Evolutionary conservation across 2,888 invertebrate genomes (phyloP).

Genomic region (Ommatoiulus sabulosus): DNA sequence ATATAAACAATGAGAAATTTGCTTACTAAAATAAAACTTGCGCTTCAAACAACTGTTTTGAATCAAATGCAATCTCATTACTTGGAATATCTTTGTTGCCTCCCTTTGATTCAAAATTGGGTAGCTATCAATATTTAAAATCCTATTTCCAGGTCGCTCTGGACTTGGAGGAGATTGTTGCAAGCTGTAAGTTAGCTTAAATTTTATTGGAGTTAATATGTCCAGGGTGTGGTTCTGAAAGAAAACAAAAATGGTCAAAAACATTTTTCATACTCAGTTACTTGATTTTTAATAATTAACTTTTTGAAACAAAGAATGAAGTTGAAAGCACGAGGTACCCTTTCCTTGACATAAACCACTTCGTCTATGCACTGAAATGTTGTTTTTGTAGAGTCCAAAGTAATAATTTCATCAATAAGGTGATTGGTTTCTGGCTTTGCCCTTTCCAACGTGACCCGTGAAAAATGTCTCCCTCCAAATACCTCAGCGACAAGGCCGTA

Average conservation of each 20-base stretch:
- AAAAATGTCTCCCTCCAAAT: constrained; percentile 80
- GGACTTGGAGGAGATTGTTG: constrained; percentile 75
- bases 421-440: constrained; percentile 60
- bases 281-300: neutral
- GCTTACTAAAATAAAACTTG: neutral
- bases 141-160: constrained; percentile 70
- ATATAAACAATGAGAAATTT: neutral
- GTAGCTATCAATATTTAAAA: constrained; percentile 81
- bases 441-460: constrained; percentile 82
- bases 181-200: constrained; percentile 85
- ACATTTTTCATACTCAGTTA: neutral
- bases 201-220: constrained; percentile 88
- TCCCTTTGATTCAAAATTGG: constrained; percentile 91
- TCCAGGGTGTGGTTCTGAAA: constrained; percentile 74
- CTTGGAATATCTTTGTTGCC: constrained; percentile 78
- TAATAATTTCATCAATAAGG: neutral
- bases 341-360: neutral
- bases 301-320: neutral
- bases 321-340: neutral
- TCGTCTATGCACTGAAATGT: neutral
- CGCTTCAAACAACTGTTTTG: too few species aligned
- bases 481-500: constrained; percentile 87
- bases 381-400: neutral
- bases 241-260: neutral
- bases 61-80: constrained; percentile 57